Evolutionary conservation across 2,113 vertebrate species (phyloP).

Genomic region (Toxotes jaculatrix): DNA sequence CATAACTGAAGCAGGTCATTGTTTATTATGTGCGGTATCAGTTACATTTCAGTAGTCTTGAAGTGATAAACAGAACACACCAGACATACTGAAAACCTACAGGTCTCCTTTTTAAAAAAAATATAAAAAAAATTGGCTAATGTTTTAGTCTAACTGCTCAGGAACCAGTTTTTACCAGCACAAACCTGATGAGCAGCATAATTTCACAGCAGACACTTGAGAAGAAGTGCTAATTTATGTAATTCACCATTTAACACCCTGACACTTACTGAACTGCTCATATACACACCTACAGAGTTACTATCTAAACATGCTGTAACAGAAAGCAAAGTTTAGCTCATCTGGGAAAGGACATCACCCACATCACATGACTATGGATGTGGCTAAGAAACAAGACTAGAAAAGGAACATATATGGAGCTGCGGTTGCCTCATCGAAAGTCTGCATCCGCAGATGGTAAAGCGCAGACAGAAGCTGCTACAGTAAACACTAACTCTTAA

Average conservation of each 20-base stretch:
- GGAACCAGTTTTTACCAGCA: background rate
- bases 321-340: constrained; percentile 38
- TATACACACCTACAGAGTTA: constrained; percentile 8
- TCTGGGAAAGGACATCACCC: constrained; percentile 41
- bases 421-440: constrained; percentile 42
- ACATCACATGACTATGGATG: constrained; percentile 55
- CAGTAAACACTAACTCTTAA: constrained; percentile 53
- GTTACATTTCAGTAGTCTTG: no score
- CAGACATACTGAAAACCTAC: background rate
- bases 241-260: constrained; percentile 23
- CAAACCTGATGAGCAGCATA: background rate
- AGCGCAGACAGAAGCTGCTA: constrained; percentile 42
- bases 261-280: constrained; percentile 25
- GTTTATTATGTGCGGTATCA: no score
- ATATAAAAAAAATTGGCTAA: background rate
- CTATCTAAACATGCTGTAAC: constrained; percentile 41
- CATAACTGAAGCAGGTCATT: background rate
- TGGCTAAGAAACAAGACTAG: constrained; percentile 49
- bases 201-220: background rate
- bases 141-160: background rate
- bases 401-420: constrained; percentile 49
- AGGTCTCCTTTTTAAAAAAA: background rate
- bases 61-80: background rate
- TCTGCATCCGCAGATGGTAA: constrained; percentile 44
- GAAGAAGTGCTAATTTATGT: constrained; percentile 11